Evolutionary conservation across 2,888 invertebrate genomes (phyloP), one percentile per base, ranked within the genome.

Genomic region (Eilema griseolum): DNA sequence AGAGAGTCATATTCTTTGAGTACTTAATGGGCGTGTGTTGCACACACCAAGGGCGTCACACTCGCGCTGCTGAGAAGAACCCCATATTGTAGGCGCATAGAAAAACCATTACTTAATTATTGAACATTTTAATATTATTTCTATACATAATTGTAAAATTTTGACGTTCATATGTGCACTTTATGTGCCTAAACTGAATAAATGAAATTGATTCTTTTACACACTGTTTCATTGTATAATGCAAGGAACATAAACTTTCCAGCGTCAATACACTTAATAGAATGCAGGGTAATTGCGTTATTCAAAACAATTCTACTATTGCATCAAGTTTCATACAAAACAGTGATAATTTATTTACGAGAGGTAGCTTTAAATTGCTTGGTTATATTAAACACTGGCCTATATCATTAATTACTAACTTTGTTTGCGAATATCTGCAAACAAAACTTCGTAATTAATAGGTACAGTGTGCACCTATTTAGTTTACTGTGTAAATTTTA

Each of bases 371-470:
- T 72, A 69, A 66, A 57, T 62, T 33, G 65, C 57, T 59, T 59
- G 65, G 57, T 56, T 73, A 67, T 20, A 26, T 62, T 62, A 62
- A 41, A 62, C 62, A 62, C 41, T 62, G 26, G 62, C 62, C 24
- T 41, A 62, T 62, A 24, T 24, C 62, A 62, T 62, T 62, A 62
- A 62, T 62, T 62, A 62, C 41, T 41, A 37, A 62, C 62, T 62
- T 62, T 62, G 62, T 62, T 62, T 41, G 62, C 62, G 26, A 41
- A 24, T 41, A 12, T 62, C 41, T 10, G 62, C 26, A 62, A 62
- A 62, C 62, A 62, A 62, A 62, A 62, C 24, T 62, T 62, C 16
- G 37, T 62, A 62, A 41, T 62, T 62, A 62, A 62, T 41, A 62
- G 37, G 41, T 41, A 37, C 33, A 37, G 33, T 37, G 33, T 37